Evolutionary conservation across 2,113 vertebrate genomes (phyloP).

Genomic region (Erpornis zantholeuca): DNA sequence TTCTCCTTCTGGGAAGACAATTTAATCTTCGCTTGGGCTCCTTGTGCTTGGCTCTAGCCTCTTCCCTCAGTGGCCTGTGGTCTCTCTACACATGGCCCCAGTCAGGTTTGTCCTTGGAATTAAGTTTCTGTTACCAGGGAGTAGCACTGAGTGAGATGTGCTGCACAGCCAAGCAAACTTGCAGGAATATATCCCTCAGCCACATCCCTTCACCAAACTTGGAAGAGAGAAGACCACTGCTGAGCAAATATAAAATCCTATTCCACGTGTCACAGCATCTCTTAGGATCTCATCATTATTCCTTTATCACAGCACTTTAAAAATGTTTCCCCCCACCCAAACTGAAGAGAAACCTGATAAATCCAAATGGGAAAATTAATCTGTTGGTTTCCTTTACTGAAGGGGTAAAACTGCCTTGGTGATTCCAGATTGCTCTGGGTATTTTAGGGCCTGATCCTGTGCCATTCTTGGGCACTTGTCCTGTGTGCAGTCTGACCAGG

Average conservation of each 20-base stretch:
- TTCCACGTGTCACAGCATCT: background rate
- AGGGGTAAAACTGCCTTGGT: background rate
- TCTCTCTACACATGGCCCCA: background rate
- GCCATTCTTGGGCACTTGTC: background rate
- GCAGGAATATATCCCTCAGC: background rate
- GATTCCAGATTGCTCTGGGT: background rate
- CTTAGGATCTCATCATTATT: background rate
- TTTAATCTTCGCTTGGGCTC: background rate
- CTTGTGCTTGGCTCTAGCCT: background rate
- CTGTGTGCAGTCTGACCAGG: background rate
- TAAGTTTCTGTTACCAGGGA: background rate
- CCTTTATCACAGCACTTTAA: background rate
- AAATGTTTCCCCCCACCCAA: rapidly evolving
- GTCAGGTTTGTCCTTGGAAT: background rate
- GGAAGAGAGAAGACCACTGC: background rate
- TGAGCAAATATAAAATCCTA: background rate
- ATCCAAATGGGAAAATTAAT: background rate
- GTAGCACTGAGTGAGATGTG: background rate
- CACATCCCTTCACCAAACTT: background rate
- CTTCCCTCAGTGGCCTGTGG: background rate
- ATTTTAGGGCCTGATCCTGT: background rate
- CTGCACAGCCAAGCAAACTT: background rate
- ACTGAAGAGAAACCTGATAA: background rate
- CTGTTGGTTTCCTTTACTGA: background rate
- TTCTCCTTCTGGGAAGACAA: background rate